Evolutionary conservation across 2,113 vertebrate species (phyloP), one percentile per base, ranked within the genome.

Genomic region (Python bivittatus): DNA sequence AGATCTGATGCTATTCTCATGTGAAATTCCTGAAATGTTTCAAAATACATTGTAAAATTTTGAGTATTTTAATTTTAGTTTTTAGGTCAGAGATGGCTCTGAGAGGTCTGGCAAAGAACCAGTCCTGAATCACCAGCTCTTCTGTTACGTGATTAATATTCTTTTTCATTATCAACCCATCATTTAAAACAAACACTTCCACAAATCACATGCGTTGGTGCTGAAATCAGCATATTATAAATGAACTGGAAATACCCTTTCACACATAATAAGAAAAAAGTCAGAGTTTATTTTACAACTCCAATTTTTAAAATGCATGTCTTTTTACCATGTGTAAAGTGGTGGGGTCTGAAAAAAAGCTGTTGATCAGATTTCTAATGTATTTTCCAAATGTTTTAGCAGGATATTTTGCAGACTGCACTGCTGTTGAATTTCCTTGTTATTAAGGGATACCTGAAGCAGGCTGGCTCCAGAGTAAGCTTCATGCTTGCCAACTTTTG

Each of bases 231-330:
- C 6, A n/a, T 84, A 44, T 44, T 92, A 56, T 52, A 90, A 93
- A 44, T 44, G 2, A 29, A 84, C 27, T 84, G 91, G 53, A 94
- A 93, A 92, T 85, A 56, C 8, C 44, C 22, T 92, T 68, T 86
- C 20, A 90, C 54, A 22, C 52, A 52, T 0, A 0, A 13, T 84
- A 92, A 0, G 6, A 53, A 2, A 92, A 90, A 94, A 93, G 86
- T 53, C 53, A 6, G 72, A 27, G 44, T 29, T 88, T 89, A 1
- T 25, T 88, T 57, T 90, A 56, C 29, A 20, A 42, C 53, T 23
- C 57, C 33, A 88, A n/a, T 79, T 79, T 79, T 79, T 20, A 20
- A 27, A 29, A 57, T 44, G 9, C 15, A 44, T 56, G 53, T 11
- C 20, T 94, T n/a, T 60, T 53, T 12, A 72, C 9, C 60, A 29